phyloP scores from a whole-genome alignment of 2,888 invertebrate genomes.

The Elegia similella region DNA sequence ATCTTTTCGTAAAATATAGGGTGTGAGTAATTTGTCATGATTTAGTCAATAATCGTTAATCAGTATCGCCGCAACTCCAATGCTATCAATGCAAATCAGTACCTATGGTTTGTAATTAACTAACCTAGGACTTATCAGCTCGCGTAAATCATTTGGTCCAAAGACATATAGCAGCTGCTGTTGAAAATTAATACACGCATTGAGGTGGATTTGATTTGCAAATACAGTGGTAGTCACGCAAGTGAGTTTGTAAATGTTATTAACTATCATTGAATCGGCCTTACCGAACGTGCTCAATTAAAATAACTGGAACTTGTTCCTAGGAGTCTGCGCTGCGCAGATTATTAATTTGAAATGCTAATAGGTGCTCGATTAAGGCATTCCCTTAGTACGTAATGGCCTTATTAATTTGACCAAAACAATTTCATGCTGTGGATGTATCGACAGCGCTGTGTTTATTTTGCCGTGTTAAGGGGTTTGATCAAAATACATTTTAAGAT shows the following conservation, averaged over 20 bases:
- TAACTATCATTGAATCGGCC: slow-evolving; percentile 40
- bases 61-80: slow-evolving; percentile 33
- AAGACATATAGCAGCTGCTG: slow-evolving; percentile 49
- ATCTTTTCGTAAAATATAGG: not conserved
- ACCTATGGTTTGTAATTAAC: slow-evolving; percentile 49
- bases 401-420: slow-evolving; percentile 1
- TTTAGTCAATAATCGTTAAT: slow-evolving; percentile 11
- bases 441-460: not conserved
- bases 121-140: slow-evolving; percentile 46
- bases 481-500: too few species aligned
- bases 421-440: not conserved
- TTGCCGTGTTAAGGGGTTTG: too few species aligned
- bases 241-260: slow-evolving; percentile 39
- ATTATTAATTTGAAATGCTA: slow-evolving; percentile 48
- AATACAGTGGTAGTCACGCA: slow-evolving; percentile 53
- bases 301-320: slow-evolving; percentile 51
- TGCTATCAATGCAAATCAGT: slow-evolving; percentile 39
- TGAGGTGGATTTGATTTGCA: slow-evolving; percentile 65
- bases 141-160: slow-evolving; percentile 55
- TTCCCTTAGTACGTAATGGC: slow-evolving; percentile 26
- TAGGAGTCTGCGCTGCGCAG: slow-evolving; percentile 43
- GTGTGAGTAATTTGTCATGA: slow-evolving; percentile 12
- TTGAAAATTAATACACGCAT: slow-evolving; percentile 54
- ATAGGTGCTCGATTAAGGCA: slow-evolving; percentile 45
- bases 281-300: slow-evolving; percentile 45